Evolutionary conservation across 1,140 invertebrate genomes (phyloP), one percentile per base, ranked within the genome.

Genomic region (Phenacoccus solenopsis): DNA sequence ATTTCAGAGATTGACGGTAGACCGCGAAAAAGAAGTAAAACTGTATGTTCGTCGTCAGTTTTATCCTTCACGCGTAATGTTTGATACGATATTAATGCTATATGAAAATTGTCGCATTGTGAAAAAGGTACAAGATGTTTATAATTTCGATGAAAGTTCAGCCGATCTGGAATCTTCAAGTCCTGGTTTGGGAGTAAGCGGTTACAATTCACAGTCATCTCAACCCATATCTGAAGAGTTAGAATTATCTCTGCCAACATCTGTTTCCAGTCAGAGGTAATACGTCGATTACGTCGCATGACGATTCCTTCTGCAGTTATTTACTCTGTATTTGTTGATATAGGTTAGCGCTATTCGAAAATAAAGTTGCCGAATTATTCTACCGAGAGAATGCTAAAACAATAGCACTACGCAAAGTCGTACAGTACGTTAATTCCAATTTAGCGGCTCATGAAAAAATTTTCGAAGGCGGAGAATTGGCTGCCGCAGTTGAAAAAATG

Each of bases 401-500:
- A 0, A 77, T 93, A 0, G 76, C 84, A 0, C 75, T 90, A 16
- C 74, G 76, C 0, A 82, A 82, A 59, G 81, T 93, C 12, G 79
- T 80, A 0, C 79, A 83, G 7, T 82, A 82, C 74, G 76, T 91
- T 7, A 87, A 86, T 76, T 79, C 83, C 27, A 80, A 87, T 72
- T 82, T 84, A 72, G 75, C 77, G 1, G 79, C 81, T 69, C 74
- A 79, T n/a, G 77, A 83, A 2, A 68, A 71, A 25, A 77, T 77
- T 21, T 96, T 93, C 77, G 81, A 82, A 1, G 74, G 82, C 13
- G 84, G 80, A 16, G 94, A 98, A 82, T 83, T 96, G 5, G 79
- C 82, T 49, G 85, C 87, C 0, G 93, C 93, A 1, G 81, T 98
- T 12, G 80, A 87, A 13, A 83, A 82, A 70, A 94, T 98, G 93